These are phyloP conservation scores for Antrozous pallidus DNA, from an alignment of 2,797 vertebrate genomes.

Conservation along the genomic window DNA sequence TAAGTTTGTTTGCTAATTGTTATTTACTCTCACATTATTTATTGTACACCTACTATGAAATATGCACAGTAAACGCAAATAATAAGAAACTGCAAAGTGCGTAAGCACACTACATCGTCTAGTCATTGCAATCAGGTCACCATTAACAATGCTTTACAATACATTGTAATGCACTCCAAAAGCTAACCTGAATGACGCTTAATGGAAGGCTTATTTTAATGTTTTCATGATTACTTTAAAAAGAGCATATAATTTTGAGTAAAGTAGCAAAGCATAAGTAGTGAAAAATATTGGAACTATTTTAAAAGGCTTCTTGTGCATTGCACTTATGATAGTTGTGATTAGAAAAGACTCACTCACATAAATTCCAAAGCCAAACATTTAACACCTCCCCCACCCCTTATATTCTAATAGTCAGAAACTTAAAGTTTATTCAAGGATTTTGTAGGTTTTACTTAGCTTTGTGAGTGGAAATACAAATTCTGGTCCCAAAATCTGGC, in stretches of 20 bases:
- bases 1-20: not conserved
- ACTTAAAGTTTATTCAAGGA: constrained; percentile 6
- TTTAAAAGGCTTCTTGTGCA: not conserved
- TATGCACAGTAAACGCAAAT: not conserved
- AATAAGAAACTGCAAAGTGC: not conserved
- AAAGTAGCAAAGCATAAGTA: not conserved
- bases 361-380: constrained; percentile 9
- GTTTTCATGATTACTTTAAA: constrained; percentile 43
- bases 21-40: not conserved
- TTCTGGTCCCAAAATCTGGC: not conserved
- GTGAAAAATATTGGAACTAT: not conserved
- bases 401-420: not conserved
- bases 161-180: not conserved
- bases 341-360: not conserved
- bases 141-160: not conserved
- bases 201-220: constrained; percentile 1
- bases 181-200: not conserved
- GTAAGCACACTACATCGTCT: not conserved
- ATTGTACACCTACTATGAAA: not conserved
- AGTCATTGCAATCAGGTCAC: constrained; percentile 27
- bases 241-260: not conserved
- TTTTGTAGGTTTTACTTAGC: not conserved
- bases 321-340: not conserved
- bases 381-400: not conserved
- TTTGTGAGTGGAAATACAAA: constrained; percentile 1